Evolutionary conservation across 2,797 vertebrate genomes (phyloP).

Genomic region (Cryptoprocta ferox): DNA sequence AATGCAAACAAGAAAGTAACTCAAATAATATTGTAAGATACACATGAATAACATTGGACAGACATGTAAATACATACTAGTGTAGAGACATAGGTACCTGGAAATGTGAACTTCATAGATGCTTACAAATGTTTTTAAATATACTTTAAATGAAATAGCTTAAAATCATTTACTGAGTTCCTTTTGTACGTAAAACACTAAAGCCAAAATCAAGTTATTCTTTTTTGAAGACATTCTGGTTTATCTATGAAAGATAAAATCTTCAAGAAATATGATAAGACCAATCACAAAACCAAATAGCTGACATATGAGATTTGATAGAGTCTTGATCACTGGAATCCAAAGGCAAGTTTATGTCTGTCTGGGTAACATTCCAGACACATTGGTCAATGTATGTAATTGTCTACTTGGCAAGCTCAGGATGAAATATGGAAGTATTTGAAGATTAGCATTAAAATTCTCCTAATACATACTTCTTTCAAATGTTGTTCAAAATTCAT

Average conservation of each 20-base stretch:
- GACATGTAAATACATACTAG: not conserved
- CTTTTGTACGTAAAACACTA: not conserved
- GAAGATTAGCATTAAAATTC: constrained; percentile 65
- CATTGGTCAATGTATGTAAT: constrained; percentile 32
- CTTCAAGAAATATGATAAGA: not conserved
- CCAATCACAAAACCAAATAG: not conserved
- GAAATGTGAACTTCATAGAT: not conserved
- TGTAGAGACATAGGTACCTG: not conserved
- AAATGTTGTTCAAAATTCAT: constrained; percentile 58
- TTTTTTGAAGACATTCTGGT: not conserved
- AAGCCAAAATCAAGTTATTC: not conserved
- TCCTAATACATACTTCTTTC: constrained; percentile 40
- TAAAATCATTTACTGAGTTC: not conserved
- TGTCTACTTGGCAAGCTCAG: constrained; percentile 29
- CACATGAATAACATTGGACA: not conserved
- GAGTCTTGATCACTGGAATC: not conserved
- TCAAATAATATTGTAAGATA: not conserved
- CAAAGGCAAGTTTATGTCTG: not conserved
- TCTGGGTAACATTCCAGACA: constrained; percentile 35
- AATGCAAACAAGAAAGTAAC: not conserved
- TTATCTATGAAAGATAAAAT: not conserved
- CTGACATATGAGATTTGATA: not conserved
- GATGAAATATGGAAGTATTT: constrained; percentile 44
- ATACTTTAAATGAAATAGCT: not conserved
- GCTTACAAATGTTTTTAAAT: not conserved